Conservation (phyloP, 2,113 vertebrate species). For the Polypterus senegalus region DNA sequence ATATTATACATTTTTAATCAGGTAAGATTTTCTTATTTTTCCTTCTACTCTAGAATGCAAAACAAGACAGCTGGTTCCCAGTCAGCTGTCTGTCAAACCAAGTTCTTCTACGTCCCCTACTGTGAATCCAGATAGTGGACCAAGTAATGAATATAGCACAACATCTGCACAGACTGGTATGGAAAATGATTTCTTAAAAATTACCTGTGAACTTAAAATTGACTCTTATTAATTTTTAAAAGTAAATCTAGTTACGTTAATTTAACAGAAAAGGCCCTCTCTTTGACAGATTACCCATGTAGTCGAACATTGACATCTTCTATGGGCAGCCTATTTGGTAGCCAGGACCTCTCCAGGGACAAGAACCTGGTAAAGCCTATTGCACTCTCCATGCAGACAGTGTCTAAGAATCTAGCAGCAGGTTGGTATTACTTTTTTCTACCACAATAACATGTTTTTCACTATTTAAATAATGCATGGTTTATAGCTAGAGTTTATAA, state of each 20-base stretch:
- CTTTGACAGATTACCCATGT: slow-evolving; percentile 66
- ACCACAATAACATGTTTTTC: too few relatives aligned
- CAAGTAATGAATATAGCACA: slow-evolving; percentile 74
- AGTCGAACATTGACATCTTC: slow-evolving; percentile 54
- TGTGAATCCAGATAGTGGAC: slow-evolving; percentile 70
- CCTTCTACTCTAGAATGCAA: slow-evolving; percentile 69
- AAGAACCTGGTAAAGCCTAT: slow-evolving; percentile 74
- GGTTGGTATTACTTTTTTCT: slow-evolving; percentile 47
- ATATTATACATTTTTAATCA: too few relatives aligned
- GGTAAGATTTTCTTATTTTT: neutral
- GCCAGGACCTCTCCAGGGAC: slow-evolving; percentile 64
- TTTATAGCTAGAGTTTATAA: too few relatives aligned
- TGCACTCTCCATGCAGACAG: slow-evolving; percentile 58
- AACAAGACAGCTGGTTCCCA: slow-evolving; percentile 71
- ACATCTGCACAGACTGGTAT: slow-evolving; percentile 79
- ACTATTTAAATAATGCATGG: too few relatives aligned
- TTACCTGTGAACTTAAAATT: too few relatives aligned
- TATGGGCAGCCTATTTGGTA: slow-evolving; percentile 63
- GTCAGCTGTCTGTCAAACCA: slow-evolving; percentile 67
- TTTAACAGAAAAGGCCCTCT: slow-evolving; percentile 4
- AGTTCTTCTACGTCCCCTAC: slow-evolving; percentile 71
- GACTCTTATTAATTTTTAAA: too few relatives aligned
- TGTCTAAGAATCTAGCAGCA: slow-evolving; percentile 73
- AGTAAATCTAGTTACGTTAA: too few relatives aligned
- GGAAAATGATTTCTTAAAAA: neutral